Percentiles rank a stretch among this genome's conserved stretches.
These are phyloP conservation scores for Acomys russatus DNA, from an alignment of 2,797 vertebrate genomes.

Conservation along the genomic window DNA sequence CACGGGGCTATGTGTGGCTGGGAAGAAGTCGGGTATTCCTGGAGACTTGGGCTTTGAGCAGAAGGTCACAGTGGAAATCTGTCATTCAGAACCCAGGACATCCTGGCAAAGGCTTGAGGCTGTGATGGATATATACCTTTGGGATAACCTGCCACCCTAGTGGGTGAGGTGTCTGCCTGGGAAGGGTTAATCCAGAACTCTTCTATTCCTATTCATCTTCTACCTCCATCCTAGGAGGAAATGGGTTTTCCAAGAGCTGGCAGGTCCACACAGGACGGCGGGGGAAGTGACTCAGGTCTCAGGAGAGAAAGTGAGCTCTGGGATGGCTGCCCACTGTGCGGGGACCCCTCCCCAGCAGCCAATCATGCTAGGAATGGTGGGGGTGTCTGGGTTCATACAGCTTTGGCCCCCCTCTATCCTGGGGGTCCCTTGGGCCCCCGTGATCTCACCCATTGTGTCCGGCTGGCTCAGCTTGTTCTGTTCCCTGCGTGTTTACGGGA, in stretches of 20 bases:
- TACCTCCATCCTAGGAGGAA: constrained; percentile 70
- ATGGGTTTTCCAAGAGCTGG: constrained; percentile 79
- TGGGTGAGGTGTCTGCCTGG: accelerated
- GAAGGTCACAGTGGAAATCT: background rate
- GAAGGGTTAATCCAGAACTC: constrained; percentile 37
- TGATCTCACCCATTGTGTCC: constrained; percentile 19
- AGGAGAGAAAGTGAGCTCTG: constrained; percentile 61
- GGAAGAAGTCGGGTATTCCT: background rate
- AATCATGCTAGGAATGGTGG: accelerated
- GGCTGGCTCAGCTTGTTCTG: constrained; percentile 47
- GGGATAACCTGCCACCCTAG: background rate
- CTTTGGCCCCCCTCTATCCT: background rate
- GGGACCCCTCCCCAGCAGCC: background rate
- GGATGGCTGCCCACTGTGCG: background rate
- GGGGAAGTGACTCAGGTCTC: constrained; percentile 81
- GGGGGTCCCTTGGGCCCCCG: background rate
- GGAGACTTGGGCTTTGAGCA: background rate
- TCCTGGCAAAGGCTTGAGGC: background rate
- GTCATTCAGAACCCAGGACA: background rate
- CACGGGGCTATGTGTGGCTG: too few species aligned
- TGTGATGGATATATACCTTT: too few species aligned
- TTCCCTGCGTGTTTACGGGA: constrained; percentile 74
- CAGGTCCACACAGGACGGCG: constrained; percentile 4
- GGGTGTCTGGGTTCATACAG: background rate
- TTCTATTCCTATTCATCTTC: constrained; percentile 52